phyloP scores from a whole-genome alignment of 1,140 invertebrate genomes.

The Drosophila micromelanica region DNA sequence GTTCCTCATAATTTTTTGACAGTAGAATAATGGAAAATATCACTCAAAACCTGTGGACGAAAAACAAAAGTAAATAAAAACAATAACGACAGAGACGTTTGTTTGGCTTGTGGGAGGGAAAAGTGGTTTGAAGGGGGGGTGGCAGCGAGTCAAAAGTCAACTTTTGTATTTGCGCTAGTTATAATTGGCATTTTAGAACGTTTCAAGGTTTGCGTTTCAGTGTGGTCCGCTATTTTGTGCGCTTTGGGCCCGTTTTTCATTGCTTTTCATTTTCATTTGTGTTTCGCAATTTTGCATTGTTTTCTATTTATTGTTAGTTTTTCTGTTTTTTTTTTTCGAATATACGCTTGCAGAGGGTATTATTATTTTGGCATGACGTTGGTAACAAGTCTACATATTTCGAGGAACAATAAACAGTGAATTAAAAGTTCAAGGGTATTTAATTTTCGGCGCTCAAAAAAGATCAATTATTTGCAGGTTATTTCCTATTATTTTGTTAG shows the following conservation, averaged over 20 bases:
- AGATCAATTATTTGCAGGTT: background rate
- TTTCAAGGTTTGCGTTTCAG: conserved; percentile 62
- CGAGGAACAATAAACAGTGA: too few relatives aligned
- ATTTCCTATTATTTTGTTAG: conserved; percentile 14
- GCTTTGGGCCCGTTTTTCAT: conserved; percentile 40
- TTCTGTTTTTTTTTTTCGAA: background rate
- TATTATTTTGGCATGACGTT: too few relatives aligned
- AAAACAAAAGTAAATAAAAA: conserved; percentile 39
- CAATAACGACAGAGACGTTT: conserved; percentile 26
- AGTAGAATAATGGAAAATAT: conserved; percentile 52
- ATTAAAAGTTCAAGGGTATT: too few relatives aligned
- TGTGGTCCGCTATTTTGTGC: conserved; percentile 6
- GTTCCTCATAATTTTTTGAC: conserved; percentile 48
- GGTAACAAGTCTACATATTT: too few relatives aligned
- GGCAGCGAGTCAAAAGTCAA: conserved; percentile 2
- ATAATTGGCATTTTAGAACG: conserved; percentile 82
- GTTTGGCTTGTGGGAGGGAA: conserved; percentile 5
- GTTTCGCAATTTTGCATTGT: conserved; percentile 19
- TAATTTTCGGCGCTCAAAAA: background rate
- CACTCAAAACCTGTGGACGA: conserved; percentile 47
- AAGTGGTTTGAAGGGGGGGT: too few relatives aligned
- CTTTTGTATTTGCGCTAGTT: conserved; percentile 73
- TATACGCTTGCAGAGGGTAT: background rate
- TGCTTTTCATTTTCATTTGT: conserved; percentile 34
- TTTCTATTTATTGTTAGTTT: conserved; percentile 46